These are phyloP conservation scores for Actinia tenebrosa DNA, from an alignment of 64 coral and sea anemone genomes.

Conservation along the genomic window DNA sequence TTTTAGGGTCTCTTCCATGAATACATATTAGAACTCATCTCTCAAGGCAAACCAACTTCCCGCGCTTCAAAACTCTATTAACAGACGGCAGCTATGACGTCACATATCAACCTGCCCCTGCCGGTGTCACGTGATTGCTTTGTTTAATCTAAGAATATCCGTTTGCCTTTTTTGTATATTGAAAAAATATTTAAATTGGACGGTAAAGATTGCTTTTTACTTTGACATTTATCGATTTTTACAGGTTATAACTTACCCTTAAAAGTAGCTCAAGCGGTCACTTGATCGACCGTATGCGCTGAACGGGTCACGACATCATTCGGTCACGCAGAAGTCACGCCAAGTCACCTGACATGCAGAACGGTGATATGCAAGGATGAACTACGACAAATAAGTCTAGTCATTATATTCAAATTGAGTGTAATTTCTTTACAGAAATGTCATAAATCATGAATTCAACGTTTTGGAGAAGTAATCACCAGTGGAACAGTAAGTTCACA, in stretches of 20 bases:
- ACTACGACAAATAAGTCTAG: neutral
- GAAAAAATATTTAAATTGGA: too few relatives aligned
- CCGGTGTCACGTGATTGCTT: neutral
- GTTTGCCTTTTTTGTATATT: too few relatives aligned
- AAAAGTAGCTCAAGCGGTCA: neutral
- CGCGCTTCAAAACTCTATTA: neutral
- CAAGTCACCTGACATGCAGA: neutral
- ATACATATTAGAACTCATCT: neutral
- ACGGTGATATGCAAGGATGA: neutral
- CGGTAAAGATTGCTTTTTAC: neutral
- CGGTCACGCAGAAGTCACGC: neutral
- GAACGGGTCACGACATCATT: neutral
- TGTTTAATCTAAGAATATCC: neutral
- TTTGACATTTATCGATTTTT: neutral
- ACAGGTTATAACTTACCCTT: neutral
- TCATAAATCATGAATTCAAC: neutral
- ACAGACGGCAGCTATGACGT: conserved; percentile 11
- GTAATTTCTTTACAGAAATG: neutral
- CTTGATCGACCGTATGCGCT: neutral
- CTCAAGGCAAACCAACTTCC: neutral
- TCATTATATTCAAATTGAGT: neutral
- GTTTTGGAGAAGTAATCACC: neutral
- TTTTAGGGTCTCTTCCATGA: neutral
- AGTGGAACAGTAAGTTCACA: neutral
- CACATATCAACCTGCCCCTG: conserved; percentile 5